Evolutionary conservation across 2,113 vertebrate genomes (phyloP).

Genomic region (Carassius carassius): DNA sequence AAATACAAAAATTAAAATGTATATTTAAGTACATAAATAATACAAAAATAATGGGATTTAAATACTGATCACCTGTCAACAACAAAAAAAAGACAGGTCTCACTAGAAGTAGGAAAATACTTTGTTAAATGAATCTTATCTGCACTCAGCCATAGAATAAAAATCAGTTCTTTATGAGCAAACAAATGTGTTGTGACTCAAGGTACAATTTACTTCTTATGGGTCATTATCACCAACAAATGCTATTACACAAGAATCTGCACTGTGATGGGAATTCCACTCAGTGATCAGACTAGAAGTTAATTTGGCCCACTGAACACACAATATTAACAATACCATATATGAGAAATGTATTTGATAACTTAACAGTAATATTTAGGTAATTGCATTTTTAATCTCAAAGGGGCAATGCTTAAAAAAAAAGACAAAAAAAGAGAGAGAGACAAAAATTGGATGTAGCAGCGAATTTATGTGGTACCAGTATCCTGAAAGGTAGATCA

Average conservation of each 20-base stretch:
- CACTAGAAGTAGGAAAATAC: neutral
- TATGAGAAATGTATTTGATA: constrained; percentile 46
- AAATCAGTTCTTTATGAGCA: neutral
- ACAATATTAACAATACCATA: constrained; percentile 32
- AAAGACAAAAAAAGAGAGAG: constrained; percentile 45
- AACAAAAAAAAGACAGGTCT: neutral
- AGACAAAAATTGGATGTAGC: constrained; percentile 7
- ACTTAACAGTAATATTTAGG: constrained; percentile 33
- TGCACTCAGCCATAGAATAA: neutral
- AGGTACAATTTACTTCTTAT: constrained; percentile 18
- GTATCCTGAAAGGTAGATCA: constrained; percentile 17
- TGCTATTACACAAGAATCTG: neutral
- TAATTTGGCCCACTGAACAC: constrained; percentile 29
- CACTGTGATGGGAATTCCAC: constrained; percentile 7
- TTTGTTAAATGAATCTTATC: neutral
- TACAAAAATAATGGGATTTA: neutral
- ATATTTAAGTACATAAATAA: no score
- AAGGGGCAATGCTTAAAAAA: constrained; percentile 59
- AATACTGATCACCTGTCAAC: neutral
- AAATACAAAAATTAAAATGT: no score
- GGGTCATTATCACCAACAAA: constrained; percentile 21
- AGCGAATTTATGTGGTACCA: constrained; percentile 40
- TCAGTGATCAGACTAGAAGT: constrained; percentile 22
- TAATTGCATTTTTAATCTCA: constrained; percentile 50
- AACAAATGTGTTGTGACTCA: constrained; percentile 21